A percentile compares a stretch with the other conserved stretches of the same genome.
Conservation (phyloP, 30 jellyfish, hydroid and myxozoan species). For the Aurelia sp. region DNA sequence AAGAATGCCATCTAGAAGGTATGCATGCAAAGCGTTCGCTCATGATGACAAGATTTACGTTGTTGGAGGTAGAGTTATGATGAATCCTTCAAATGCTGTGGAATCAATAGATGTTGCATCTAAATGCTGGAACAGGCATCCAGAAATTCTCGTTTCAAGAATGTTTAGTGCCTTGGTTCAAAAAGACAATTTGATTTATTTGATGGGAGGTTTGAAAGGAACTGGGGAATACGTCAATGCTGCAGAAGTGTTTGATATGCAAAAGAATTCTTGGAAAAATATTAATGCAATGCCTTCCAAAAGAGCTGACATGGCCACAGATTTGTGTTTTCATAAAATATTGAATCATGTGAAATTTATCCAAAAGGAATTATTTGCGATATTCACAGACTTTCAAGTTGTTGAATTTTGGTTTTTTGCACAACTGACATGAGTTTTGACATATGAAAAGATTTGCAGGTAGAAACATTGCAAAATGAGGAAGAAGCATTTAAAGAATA, state of each 20-base stretch:
- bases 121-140: slow-evolving; percentile 49
- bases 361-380: no score
- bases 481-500: no score
- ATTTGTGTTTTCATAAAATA: neutral
- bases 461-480: no score
- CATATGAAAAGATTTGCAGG: no score
- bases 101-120: slow-evolving; percentile 42
- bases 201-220: slow-evolving; percentile 65
- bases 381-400: no score
- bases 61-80: slow-evolving; percentile 65
- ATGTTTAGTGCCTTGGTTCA: slow-evolving; percentile 51
- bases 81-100: slow-evolving; percentile 62
- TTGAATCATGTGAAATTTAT: no score
- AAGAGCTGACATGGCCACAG: slow-evolving; percentile 83
- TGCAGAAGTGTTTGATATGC: slow-evolving; percentile 54
- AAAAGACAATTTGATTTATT: slow-evolving; percentile 33
- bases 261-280: slow-evolving; percentile 29
- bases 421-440: no score
- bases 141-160: slow-evolving; percentile 25
- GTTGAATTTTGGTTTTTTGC: no score
- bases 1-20: slow-evolving; percentile 61
- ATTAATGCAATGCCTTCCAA: slow-evolving; percentile 61
- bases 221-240: slow-evolving; percentile 35
- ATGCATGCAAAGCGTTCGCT: slow-evolving; percentile 66
- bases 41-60: slow-evolving; percentile 44